Evolutionary conservation across 2,797 vertebrate genomes (phyloP), one percentile per base, ranked within the genome.

Genomic region (Tinamus major): DNA sequence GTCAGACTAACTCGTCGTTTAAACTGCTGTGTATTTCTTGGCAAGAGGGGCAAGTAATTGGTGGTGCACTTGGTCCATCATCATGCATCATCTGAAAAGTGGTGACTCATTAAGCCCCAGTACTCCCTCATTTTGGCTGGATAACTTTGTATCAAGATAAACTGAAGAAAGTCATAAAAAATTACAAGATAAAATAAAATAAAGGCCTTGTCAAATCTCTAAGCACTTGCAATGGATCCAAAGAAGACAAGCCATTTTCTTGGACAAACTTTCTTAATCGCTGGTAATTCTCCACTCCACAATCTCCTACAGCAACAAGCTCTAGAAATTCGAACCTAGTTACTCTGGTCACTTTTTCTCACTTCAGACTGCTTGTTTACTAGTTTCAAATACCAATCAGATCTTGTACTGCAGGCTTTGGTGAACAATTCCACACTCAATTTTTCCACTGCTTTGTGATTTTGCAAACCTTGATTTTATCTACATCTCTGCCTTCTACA

Each of bases 11-110:
- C 88, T 84, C 35, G 81, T 0, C 2, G 78, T 82, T 90, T 90
- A 79, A 92, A 42, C 74, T 87, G 76, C 90, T 9, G 67, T 46
- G 64, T 93, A 94, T 92, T 70, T 74, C 61, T 92, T 84, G 88
- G 80, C 91, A 90, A 84, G 48, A 79, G 10, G 10, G 42, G 24
- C 24, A 58, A n/a, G 78, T 41, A 93, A 88, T 64, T 61, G 74
- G 80, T 70, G 67, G 74, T 74, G 63, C 29, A 4, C 48, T 78
- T 61, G 46, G 37, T 63, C 5, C 4, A 69, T 79, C 67, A 63
- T 39, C 0, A 1, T 33, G 51, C 39, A 81, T 72, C 70, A 86
- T n/a, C 65, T 86, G 59, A 70, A 92, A 79, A 21, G 39, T 69
- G 70, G 65, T 69, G 81, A 81, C 63, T 90, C 46, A 69, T 84